Base-by-base conservation (phyloP, 2,113 vertebrate genomes). In the Bos javanicus region DNA sequence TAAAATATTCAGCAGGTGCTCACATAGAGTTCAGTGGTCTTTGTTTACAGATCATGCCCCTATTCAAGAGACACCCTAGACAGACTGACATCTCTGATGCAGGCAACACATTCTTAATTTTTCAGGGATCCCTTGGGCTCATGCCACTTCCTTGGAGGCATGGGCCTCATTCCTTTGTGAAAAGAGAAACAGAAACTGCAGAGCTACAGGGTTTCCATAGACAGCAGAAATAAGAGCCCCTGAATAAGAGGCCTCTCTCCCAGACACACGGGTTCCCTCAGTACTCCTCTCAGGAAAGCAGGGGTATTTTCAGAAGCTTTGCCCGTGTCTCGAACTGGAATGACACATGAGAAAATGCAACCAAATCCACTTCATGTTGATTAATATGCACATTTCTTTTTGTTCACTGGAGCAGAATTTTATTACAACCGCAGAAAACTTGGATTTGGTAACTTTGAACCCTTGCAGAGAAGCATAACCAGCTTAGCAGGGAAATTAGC, bases 381-480 rank as follows among this genome's bases (percentile, higher is more conserved):
- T 91, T 83, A 95, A 87, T 96, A 87, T 87, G 91, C 86, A 95
- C 36, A n/a, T 90, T 97, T 97, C 87, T 93, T 95, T 96, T 95
- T 96, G 97, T 90, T 96, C 94, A 94, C 52, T 60, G 71, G 80
- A 95, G 89, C 97, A 93, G 92, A 98, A 94, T 94, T 95, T 95
- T 94, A 93, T 97, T 95, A 94, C 67, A 89, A 87, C 91, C 21
- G 2, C 60, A 92, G 82, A 97, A 95, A 95, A 92, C 91, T 97
- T 93, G 89, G 86, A 95, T 91, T 97, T 97, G 80, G 86, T 94
- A 93, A 96, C 93, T 95, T 97, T 96, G 94, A 98, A 91, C 88
- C 71, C 89, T 97, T 89, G 86, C 90, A 74, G 88, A 95, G 92
- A 95, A 94, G 93, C 95, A 91, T 80, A 81, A 94, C 93, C 60